A percentile compares a stretch with the other conserved stretches of the same genome.
These are phyloP conservation scores for Teinopalpus imperialis DNA, from an alignment of 2,888 invertebrate genomes.

Conservation along the genomic window DNA sequence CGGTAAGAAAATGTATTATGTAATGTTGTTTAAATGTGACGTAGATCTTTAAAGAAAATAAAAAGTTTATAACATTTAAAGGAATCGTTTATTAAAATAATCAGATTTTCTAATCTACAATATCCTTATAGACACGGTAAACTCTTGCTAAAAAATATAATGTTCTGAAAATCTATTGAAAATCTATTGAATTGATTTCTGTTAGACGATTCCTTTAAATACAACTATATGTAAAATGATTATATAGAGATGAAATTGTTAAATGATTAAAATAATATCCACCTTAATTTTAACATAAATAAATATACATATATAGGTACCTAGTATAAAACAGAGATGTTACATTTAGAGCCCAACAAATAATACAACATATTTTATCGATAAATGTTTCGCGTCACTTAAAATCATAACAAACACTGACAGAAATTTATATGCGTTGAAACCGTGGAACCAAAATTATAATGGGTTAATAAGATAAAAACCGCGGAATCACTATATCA, in stretches of 20 bases:
- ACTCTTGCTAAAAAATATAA: too few species aligned
- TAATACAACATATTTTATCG: too few species aligned
- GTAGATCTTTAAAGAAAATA: neutral
- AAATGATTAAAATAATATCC: too few species aligned
- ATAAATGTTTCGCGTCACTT: too few species aligned
- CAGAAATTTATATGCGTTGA: too few species aligned
- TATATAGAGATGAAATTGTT: too few species aligned
- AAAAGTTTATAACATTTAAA: neutral
- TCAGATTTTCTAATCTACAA: neutral
- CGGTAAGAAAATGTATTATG: slow-evolving; percentile 12
- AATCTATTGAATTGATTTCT: neutral
- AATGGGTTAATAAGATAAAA: too few species aligned
- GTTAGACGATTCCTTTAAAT: slow-evolving; percentile 1
- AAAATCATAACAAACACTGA: too few species aligned
- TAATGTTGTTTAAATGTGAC: neutral
- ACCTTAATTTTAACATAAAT: too few species aligned
- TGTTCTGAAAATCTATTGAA: neutral
- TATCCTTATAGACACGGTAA: neutral
- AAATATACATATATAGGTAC: too few species aligned
- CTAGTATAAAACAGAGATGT: neutral
- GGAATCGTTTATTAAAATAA: neutral
- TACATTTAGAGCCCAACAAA: slow-evolving; percentile 1
- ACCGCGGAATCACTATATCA: too few species aligned
- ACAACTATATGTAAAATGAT: neutral
- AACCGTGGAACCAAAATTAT: too few species aligned